Evolutionary conservation across 30 jellyfish, hydroid and myxozoan genomes (phyloP).

Genomic region (Clytia hemisphaerica): DNA sequence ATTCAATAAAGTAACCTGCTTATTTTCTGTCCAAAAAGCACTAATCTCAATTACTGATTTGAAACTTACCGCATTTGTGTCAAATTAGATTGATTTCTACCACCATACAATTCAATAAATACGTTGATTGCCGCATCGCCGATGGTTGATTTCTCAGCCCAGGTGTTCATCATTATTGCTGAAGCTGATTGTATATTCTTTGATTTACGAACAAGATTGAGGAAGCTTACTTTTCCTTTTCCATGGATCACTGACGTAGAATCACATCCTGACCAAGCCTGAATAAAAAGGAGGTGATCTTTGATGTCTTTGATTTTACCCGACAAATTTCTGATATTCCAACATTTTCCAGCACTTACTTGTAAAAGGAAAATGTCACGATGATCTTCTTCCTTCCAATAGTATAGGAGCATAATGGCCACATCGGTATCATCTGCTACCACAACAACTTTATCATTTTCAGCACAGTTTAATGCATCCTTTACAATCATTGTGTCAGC

Average conservation of each 20-base stretch:
- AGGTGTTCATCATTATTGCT: slow-evolving; percentile 17
- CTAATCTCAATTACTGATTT: no score
- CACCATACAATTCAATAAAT: slow-evolving; percentile 24
- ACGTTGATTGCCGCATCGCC: slow-evolving; percentile 26
- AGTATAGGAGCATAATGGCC: slow-evolving; percentile 9
- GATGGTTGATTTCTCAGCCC: slow-evolving; percentile 26
- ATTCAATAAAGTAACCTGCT: no score
- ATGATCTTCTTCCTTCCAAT: slow-evolving; percentile 11
- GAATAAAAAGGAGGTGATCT: no score
- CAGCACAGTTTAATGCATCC: neutral
- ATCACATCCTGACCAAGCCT: no score
- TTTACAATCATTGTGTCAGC: slow-evolving; percentile 32
- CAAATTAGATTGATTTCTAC: slow-evolving; percentile 16
- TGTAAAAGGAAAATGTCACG: slow-evolving; percentile 2
- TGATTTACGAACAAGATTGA: no score
- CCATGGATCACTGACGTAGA: slow-evolving; percentile 31
- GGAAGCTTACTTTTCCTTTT: slow-evolving; percentile 18
- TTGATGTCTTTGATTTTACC: slow-evolving; percentile 31
- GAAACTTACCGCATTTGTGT: no score
- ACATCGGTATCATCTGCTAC: slow-evolving; percentile 36
- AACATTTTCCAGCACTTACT: neutral
- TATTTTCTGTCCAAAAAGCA: no score
- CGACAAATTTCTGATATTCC: slow-evolving; percentile 22
- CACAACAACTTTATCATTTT: no score
- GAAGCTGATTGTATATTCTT: slow-evolving; percentile 16